Conservation (phyloP, 2,797 vertebrate species). For the Schizopygopsis pylzovi region DNA sequence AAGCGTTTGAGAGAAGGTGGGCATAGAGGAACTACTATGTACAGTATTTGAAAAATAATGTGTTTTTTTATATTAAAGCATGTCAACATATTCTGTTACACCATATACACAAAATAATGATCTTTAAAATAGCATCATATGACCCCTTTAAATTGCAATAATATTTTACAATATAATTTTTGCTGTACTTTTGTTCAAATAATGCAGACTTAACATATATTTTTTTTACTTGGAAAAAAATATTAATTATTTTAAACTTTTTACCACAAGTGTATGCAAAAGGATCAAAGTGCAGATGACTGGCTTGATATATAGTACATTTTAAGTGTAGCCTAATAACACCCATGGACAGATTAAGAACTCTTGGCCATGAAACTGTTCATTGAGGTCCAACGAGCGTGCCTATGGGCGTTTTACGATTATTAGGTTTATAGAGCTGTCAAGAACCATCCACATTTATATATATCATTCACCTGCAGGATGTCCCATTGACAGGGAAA, state of each 20-base stretch:
- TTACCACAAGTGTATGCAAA: background rate
- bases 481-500: constrained; percentile 15
- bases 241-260: background rate
- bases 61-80: too few relatives aligned
- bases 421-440: constrained; percentile 39
- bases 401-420: constrained; percentile 16
- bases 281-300: background rate
- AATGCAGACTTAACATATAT: too few relatives aligned
- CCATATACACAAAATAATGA: too few relatives aligned
- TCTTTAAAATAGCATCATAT: too few relatives aligned
- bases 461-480: constrained; percentile 25
- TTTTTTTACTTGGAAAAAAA: background rate
- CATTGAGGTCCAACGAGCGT: background rate
- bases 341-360: constrained; percentile 21
- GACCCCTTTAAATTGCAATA: background rate
- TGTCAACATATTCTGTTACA: too few relatives aligned
- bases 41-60: too few relatives aligned
- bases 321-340: background rate
- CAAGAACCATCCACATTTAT: constrained; percentile 23
- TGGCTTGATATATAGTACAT: background rate
- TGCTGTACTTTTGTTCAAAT: too few relatives aligned
- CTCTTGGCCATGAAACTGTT: constrained; percentile 22
- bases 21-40: too few relatives aligned
- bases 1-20: too few relatives aligned
- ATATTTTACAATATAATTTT: background rate